These are phyloP conservation scores for Caenorhabditis brenneri DNA, from an alignment of 1,140 invertebrate species.

Conservation along the genomic window DNA sequence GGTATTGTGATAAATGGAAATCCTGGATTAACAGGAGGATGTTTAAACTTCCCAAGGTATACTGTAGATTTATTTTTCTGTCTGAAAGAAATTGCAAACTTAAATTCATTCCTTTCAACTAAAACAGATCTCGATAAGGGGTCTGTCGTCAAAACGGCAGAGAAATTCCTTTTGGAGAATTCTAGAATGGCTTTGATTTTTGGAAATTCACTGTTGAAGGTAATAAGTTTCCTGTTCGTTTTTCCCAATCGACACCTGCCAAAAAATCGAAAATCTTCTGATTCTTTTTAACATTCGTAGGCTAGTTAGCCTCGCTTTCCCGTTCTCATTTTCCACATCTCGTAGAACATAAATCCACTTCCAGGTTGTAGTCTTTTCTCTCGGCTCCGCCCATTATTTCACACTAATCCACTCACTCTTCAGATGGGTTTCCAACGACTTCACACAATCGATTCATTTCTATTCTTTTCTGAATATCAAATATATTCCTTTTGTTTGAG, in stretches of 20 bases:
- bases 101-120: too few species aligned
- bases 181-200: too few species aligned
- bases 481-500: background rate
- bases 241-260: too few species aligned
- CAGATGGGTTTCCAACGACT: background rate
- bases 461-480: background rate
- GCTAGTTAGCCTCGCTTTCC: background rate
- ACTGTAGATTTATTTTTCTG: background rate
- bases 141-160: too few species aligned
- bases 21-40: background rate
- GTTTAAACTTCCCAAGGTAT: background rate
- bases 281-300: background rate
- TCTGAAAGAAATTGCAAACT: too few species aligned
- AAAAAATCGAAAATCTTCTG: background rate
- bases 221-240: too few species aligned
- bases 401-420: conserved; percentile 20
- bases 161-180: too few species aligned
- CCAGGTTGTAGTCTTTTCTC: background rate
- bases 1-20: too few species aligned
- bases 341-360: background rate
- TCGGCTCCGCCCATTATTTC: background rate
- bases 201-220: too few species aligned
- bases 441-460: background rate
- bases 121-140: too few species aligned
- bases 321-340: background rate